Percentiles rank a stretch among this genome's conserved stretches.
Evolutionary conservation across 2,888 invertebrate genomes (phyloP).

Genomic region (Drosophila dives): DNA sequence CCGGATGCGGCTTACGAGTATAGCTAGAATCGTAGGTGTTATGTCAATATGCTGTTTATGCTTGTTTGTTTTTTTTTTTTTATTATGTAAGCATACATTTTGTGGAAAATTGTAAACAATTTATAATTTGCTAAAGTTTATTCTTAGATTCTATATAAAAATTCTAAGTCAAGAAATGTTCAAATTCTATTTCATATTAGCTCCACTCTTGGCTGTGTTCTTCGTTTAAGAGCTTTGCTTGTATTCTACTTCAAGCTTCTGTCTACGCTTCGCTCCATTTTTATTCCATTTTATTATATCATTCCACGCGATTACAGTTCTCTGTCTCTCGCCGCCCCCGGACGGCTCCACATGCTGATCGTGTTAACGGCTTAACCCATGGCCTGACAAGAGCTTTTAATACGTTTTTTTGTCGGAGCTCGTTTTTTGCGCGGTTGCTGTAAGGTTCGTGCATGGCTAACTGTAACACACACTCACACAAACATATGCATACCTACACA

Average conservation of each 20-base stretch:
- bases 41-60: background rate
- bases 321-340: background rate
- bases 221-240: background rate
- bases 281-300: constrained; percentile 10
- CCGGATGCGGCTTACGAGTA: background rate
- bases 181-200: background rate
- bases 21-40: constrained; percentile 6
- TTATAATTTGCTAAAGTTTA: background rate
- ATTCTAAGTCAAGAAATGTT: background rate
- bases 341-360: background rate
- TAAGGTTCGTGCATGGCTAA: constrained; percentile 39
- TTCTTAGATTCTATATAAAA: background rate
- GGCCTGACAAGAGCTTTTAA: constrained; percentile 32
- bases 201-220: background rate
- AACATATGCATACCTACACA: background rate
- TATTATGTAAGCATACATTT: background rate
- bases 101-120: background rate
- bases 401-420: constrained; percentile 26
- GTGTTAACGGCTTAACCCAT: constrained; percentile 11
- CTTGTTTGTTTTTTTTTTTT: background rate
- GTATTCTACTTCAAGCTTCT: constrained; percentile 5
- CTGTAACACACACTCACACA: constrained; percentile 50
- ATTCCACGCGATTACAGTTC: constrained; percentile 12
- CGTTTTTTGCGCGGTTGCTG: constrained; percentile 31
- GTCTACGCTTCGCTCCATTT: constrained; percentile 17